Percentiles rank a stretch among this genome's conserved stretches.
Evolutionary conservation across 2,113 vertebrate genomes (phyloP).

Genomic region (Atractosteus spatula): DNA sequence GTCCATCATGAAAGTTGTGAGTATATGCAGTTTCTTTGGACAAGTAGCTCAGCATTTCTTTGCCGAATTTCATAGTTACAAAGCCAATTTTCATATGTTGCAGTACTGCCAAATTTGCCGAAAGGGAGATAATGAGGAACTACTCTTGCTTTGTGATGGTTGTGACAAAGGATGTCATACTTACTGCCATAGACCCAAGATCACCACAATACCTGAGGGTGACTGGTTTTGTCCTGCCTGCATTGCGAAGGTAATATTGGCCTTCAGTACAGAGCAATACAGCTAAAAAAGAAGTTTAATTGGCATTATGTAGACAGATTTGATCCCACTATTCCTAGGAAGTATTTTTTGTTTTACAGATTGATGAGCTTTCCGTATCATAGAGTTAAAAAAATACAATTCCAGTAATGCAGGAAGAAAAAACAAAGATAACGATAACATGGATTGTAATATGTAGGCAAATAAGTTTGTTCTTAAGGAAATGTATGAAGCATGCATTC

Average conservation of each 20-base stretch:
- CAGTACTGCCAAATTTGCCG: slow-evolving; percentile 97
- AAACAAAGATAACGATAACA: not conserved
- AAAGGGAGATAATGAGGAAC: slow-evolving; percentile 96
- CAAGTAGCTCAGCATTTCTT: not conserved
- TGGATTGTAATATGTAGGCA: not conserved
- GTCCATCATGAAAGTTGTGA: slow-evolving; percentile 99
- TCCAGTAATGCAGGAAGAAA: not conserved
- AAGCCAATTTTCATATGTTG: slow-evolving; percentile 42
- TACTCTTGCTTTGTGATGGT: slow-evolving; percentile 93
- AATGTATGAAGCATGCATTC: not conserved
- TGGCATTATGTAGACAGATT: not conserved
- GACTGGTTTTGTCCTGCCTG: slow-evolving; percentile 99
- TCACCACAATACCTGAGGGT: slow-evolving; percentile 91
- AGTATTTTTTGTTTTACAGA: too few species aligned
- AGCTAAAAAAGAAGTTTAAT: not conserved
- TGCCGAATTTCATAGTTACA: not conserved
- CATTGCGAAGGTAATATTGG: slow-evolving; percentile 86
- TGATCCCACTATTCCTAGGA: not conserved
- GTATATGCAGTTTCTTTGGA: slow-evolving; percentile 50
- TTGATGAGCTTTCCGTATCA: too few species aligned
- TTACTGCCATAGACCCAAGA: slow-evolving; percentile 97
- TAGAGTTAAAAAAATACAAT: too few species aligned
- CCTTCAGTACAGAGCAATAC: slow-evolving; percentile 5
- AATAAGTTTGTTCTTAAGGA: not conserved
- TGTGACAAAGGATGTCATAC: slow-evolving; percentile 98